Base-by-base conservation (phyloP, 2,888 invertebrate genomes). In the Tetropium fuscum region DNA sequence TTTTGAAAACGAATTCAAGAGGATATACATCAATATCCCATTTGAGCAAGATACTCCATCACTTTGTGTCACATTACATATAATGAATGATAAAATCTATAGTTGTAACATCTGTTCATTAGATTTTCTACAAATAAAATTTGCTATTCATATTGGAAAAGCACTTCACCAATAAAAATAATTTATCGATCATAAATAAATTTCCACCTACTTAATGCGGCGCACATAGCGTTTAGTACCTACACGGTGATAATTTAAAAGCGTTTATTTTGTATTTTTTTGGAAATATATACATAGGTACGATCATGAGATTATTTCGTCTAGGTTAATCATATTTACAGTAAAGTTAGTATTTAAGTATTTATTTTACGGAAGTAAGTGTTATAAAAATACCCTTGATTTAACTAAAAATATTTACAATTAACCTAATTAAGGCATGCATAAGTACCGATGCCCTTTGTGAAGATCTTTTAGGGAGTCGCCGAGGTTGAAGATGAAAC, bases 1-100 rank as follows among this genome's bases (percentile, higher is more conserved):
- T 65, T 59, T 58, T 57, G 60, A 62, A 69, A 67, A 67, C 64
- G 67, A 56, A 62, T 54, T 53, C 54, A 36, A 72, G 71, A 70
- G 69, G 62, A 57, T 59, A 63, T 71, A 75, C 74, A 75, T 74
- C 73, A 73, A 72, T 71, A 70, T 71, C 72, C 72, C 74, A 75
- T 74, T 75, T 60, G 53, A 55, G 51, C 49, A 53, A 63, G 63
- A 63, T 64, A 71, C 72, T 74, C 74, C 68, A 75, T 75, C 75
- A 72, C 66, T 71, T 60, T 64, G 57, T 70, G 74, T 74, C 75
- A 72, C 69, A 74, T 73, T 72, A 74, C 59, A 64, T 44, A 58
- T 65, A 73, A 74, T 70, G 71, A 72, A 69, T 72, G 74, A 73
- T 73, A 74, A 74, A 72, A 69, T 69, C 61, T 63, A 69, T 68